Evolutionary conservation across 2,888 invertebrate species (phyloP), one percentile per base, ranked within the genome.

Genomic region (Trissolcus brochymenae): DNA sequence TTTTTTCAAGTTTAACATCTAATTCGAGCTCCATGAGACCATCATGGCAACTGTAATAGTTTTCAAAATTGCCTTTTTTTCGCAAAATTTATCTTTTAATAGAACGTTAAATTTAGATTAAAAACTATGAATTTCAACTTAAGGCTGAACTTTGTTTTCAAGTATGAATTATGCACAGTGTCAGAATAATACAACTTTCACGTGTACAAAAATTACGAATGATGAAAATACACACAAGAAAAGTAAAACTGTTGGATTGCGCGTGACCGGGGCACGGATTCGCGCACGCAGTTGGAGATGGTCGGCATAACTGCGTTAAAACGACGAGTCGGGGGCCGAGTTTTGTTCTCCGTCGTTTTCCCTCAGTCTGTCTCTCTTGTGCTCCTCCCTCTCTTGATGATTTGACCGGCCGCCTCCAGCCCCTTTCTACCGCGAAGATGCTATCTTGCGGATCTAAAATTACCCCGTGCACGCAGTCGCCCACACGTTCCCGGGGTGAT

Each of bases 381-480:
- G 51, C 51, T 19, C 19, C 51, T 51, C 17, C 19, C 51, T 19
- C 51, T 80, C 76, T 64, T 75, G 70, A 70, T 62, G 74, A 65
- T 75, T 72, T 77, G 54, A 65, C 74, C 56, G 50, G 50, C 59
- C 46, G 50, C 29, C 73, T 76, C 78, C 78, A 79, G 51, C 80
- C 79, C 78, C 74, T 71, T 62, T 65, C 79, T 71, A 51, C 80
- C 82, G 76, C 51, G 19, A 81, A 81, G 80, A 79, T 83, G 84
- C 87, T 88, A 87, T 88, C 88, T 87, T 82, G 81, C 84, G 83
- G 83, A 87, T 88, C 88, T 88, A 88, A 88, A 88, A 87, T 88
- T 87, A 88, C 85, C 83, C 80, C 79, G 86, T 84, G 84, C 41
- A 83, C 85, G 83, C 82, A 82, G 84, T 41, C 65, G 66, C 77